Conservation (phyloP, 2,888 invertebrate genomes). For the Melanotus villosus region DNA sequence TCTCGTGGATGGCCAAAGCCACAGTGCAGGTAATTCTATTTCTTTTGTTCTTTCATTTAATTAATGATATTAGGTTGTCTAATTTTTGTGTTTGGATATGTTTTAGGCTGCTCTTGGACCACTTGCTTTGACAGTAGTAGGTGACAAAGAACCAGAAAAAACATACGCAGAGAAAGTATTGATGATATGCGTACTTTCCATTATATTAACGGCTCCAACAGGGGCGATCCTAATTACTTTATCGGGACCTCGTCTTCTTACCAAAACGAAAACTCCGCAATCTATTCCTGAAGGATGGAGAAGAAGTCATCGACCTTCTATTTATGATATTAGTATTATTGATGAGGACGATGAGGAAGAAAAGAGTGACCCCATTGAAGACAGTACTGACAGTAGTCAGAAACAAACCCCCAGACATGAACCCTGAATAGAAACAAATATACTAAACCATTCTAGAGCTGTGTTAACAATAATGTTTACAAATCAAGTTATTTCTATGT, state of each 20-base stretch:
- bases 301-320: conserved; percentile 85
- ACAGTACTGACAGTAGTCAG: conserved; percentile 13
- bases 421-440: neutral
- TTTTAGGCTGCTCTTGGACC: conserved; percentile 86
- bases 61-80: neutral
- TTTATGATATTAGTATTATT: conserved; percentile 89
- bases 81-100: conserved; percentile 13
- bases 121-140: conserved; percentile 79
- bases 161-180: conserved; percentile 80
- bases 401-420: conserved; percentile 5
- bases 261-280: conserved; percentile 82
- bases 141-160: conserved; percentile 67
- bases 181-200: conserved; percentile 85
- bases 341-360: conserved; percentile 80
- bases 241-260: conserved; percentile 83
- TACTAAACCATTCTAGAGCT: neutral
- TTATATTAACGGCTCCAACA: conserved; percentile 86
- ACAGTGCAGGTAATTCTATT: conserved; percentile 85
- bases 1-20: conserved; percentile 97
- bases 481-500: too few species aligned
- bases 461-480: too few species aligned
- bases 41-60: neutral
- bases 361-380: conserved; percentile 3
- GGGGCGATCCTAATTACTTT: conserved; percentile 87
- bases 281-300: conserved; percentile 83